A percentile compares a stretch with the other conserved stretches of the same genome.
Conservation (phyloP, 2,888 invertebrate species). For the Sturmia bella region DNA sequence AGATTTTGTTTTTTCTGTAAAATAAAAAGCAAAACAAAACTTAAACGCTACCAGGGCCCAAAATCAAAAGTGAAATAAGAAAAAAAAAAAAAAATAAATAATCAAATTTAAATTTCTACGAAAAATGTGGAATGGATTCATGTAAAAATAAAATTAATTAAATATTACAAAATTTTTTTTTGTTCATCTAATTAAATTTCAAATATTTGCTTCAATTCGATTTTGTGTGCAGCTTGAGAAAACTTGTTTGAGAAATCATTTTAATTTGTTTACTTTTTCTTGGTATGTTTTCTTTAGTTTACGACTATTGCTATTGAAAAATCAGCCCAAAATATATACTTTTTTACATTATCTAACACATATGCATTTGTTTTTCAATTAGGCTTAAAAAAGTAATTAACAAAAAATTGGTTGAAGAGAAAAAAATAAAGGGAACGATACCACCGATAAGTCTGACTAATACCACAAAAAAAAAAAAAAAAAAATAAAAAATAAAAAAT, state of each 20-base stretch:
- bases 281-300: not conserved
- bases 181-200: conserved; percentile 55
- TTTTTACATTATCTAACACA: conserved; percentile 33
- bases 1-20: conserved; percentile 34
- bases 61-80: conserved; percentile 11
- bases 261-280: conserved; percentile 11
- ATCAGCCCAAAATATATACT: conserved; percentile 3
- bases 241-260: conserved; percentile 39
- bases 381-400: conserved; percentile 9
- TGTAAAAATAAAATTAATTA: conserved; percentile 39
- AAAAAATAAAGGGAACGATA: not conserved
- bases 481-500: not conserved
- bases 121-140: not conserved
- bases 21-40: not conserved
- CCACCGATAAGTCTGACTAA: too few species aligned
- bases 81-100: conserved; percentile 8
- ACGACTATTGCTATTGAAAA: not conserved
- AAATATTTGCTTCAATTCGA: conserved; percentile 34
- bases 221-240: not conserved
- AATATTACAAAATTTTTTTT: conserved; percentile 37
- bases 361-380: not conserved
- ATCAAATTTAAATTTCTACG: conserved; percentile 14
- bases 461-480: not conserved
- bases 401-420: not conserved
- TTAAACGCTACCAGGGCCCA: conserved; percentile 19